Evolutionary conservation across 2,113 vertebrate species (phyloP).

Genomic region (Chamaetylas fuelleborni): DNA sequence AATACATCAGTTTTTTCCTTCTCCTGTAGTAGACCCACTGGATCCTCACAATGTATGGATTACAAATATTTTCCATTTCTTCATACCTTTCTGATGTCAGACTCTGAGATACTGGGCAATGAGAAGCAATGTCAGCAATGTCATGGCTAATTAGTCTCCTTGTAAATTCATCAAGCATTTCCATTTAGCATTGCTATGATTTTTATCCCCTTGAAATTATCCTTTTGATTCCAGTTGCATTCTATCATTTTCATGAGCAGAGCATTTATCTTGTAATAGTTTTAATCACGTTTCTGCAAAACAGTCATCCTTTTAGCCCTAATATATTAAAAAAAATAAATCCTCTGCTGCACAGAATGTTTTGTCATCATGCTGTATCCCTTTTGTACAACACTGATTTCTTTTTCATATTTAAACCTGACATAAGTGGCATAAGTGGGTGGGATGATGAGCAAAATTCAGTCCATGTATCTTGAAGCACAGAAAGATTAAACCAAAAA

Average conservation of each 20-base stretch:
- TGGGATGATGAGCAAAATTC: neutral
- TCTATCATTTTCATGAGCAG: neutral
- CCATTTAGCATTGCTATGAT: neutral
- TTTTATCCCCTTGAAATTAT: neutral
- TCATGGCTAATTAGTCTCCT: neutral
- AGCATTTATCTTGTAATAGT: neutral
- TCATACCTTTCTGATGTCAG: neutral
- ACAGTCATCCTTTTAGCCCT: neutral
- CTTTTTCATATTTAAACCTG: neutral
- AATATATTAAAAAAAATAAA: neutral
- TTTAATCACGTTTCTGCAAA: constrained; percentile 10
- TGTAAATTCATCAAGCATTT: neutral
- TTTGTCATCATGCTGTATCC: neutral
- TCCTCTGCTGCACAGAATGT: neutral
- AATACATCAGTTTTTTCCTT: neutral
- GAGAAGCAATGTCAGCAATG: neutral
- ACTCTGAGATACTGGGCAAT: neutral
- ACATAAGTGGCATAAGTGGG: neutral
- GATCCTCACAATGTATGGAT: neutral
- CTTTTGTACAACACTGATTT: neutral
- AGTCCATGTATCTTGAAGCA: neutral
- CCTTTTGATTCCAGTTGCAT: neutral
- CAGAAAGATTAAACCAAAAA: neutral
- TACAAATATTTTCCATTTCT: neutral
- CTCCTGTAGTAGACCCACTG: neutral